A percentile compares a stretch with the other conserved stretches of the same genome.
These are phyloP conservation scores for Myrmophylax atrothorax DNA, from an alignment of 2,113 vertebrate species.

Conservation along the genomic window DNA sequence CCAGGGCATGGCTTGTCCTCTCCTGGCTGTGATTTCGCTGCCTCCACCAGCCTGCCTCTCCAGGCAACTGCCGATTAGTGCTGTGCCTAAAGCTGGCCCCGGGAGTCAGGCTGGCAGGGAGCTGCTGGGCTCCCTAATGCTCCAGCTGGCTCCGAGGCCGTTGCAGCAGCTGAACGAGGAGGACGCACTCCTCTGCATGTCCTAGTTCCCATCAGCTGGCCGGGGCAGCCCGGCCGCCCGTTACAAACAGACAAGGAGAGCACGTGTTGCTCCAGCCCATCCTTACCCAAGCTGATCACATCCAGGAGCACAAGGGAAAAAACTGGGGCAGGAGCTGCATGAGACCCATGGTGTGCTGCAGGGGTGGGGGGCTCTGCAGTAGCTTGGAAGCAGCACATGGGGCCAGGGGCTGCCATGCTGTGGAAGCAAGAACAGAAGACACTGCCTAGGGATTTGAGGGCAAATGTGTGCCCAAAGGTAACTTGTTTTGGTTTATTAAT, in stretches of 20 bases:
- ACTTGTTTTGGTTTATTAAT: neutral
- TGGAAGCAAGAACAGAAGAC: neutral
- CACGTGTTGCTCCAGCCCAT: neutral
- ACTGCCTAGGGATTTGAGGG: neutral
- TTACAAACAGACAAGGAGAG: neutral
- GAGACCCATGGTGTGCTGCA: rapidly evolving
- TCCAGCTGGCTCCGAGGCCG: neutral
- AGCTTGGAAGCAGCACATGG: rapidly evolving
- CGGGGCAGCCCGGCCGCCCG: neutral
- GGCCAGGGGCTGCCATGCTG: rapidly evolving
- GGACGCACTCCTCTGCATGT: neutral
- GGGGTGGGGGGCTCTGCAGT: neutral
- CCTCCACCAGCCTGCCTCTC: neutral
- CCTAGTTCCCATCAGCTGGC: conserved; percentile 58
- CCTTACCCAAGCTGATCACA: neutral
- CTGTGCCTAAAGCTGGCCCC: neutral
- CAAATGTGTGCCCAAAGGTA: neutral
- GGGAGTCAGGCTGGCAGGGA: neutral
- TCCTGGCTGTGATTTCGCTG: neutral
- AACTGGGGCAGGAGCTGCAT: neutral
- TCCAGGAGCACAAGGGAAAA: neutral
- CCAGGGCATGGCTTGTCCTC: neutral
- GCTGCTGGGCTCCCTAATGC: neutral
- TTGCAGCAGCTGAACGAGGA: neutral
- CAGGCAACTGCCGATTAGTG: neutral